Evolutionary conservation across 1,140 invertebrate species (phyloP).

Genomic region (Brachionus manjavacas): DNA sequence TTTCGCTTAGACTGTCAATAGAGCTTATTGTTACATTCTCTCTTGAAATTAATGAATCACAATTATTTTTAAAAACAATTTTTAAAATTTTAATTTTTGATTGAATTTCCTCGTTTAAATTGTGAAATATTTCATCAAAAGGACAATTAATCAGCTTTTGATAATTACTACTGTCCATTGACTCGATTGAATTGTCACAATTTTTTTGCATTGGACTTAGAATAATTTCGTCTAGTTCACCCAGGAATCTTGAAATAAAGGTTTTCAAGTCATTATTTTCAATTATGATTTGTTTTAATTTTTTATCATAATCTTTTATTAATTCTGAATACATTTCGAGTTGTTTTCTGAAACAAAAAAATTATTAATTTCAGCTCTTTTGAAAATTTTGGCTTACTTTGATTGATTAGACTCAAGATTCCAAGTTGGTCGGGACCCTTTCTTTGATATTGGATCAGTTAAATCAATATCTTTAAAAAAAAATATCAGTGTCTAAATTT

Average conservation of each 20-base stretch:
- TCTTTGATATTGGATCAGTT: conserved; percentile 14
- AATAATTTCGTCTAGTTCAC: neutral
- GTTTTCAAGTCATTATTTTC: conserved; percentile 13
- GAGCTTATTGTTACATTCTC: neutral
- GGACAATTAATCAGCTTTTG: neutral
- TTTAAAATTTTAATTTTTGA: neutral
- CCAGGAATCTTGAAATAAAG: neutral
- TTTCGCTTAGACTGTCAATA: conserved; percentile 7
- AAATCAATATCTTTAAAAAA: neutral
- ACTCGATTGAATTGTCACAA: neutral
- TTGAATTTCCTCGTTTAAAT: neutral
- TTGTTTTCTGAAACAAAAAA: neutral
- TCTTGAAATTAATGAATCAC: neutral
- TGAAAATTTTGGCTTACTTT: neutral
- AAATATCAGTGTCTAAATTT: neutral
- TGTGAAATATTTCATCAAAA: conserved; percentile 26
- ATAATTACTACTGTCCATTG: neutral
- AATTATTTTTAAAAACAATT: neutral
- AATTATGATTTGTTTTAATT: conserved; percentile 22
- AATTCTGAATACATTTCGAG: conserved; percentile 9
- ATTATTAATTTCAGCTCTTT: neutral
- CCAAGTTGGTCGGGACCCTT: neutral
- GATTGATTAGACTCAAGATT: neutral
- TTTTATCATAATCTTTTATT: conserved; percentile 27
- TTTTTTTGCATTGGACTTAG: neutral